Evolutionary conservation across 2,113 vertebrate genomes (phyloP).

Genomic region (Phaethornis superciliosus): DNA sequence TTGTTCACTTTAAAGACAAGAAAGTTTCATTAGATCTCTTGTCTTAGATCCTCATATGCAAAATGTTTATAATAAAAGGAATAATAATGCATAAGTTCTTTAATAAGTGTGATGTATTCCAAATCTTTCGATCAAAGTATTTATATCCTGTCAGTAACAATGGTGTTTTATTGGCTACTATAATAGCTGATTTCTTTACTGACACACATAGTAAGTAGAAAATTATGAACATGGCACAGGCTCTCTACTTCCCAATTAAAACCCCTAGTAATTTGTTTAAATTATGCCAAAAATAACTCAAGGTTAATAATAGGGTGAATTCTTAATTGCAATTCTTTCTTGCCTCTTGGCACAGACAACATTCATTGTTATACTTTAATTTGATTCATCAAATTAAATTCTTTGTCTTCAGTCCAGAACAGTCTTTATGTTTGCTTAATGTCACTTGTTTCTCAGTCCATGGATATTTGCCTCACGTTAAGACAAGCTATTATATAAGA

Average conservation of each 20-base stretch:
- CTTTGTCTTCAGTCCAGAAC: conserved; percentile 44
- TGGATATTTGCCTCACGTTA: conserved; percentile 44
- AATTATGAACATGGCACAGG: background rate
- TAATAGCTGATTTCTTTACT: background rate
- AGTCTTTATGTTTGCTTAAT: conserved; percentile 54
- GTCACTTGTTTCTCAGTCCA: background rate
- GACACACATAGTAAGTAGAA: background rate
- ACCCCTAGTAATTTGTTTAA: conserved; percentile 35
- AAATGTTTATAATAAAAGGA: background rate
- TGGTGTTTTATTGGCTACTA: background rate
- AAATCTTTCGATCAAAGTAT: background rate
- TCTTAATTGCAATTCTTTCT: conserved; percentile 60
- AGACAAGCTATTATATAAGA: conserved; percentile 9
- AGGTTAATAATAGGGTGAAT: conserved; percentile 59
- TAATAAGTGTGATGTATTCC: background rate
- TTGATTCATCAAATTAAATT: conserved; percentile 66
- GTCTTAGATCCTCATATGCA: background rate
- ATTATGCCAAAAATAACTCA: conserved; percentile 51
- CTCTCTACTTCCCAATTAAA: background rate
- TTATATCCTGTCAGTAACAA: background rate
- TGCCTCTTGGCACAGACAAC: conserved; percentile 38
- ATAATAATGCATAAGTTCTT: background rate
- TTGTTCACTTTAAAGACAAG: background rate
- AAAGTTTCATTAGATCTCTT: background rate
- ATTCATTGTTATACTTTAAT: conserved; percentile 66